Percentiles rank a stretch among this genome's conserved stretches.
Conservation (phyloP, 2,797 vertebrate species). For the Masticophis lateralis region DNA sequence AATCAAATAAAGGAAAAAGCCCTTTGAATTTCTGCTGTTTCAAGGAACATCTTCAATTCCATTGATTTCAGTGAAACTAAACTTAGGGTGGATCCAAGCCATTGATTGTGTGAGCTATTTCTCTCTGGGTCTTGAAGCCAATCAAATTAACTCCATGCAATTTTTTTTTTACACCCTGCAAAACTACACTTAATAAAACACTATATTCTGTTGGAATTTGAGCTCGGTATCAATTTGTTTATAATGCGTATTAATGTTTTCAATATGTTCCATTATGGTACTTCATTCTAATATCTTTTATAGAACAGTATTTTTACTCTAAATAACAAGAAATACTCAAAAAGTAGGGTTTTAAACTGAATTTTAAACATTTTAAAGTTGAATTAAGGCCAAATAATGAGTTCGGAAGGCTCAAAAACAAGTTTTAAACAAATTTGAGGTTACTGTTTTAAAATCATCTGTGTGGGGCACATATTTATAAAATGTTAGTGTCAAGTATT, state of each 20-base stretch:
- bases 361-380: slow-evolving; percentile 25
- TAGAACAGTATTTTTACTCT: not conserved
- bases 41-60: not conserved
- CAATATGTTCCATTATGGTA: slow-evolving; percentile 17
- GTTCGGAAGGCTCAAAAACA: not conserved
- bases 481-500: not conserved
- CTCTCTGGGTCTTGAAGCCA: not conserved
- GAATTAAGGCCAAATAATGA: slow-evolving; percentile 4
- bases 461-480: not conserved
- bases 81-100: not conserved
- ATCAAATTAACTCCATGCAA: not conserved
- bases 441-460: not conserved
- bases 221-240: not conserved
- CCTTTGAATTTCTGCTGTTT: not conserved
- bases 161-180: not conserved
- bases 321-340: slow-evolving; percentile 4
- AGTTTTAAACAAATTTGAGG: not conserved
- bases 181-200: not conserved
- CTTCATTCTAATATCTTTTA: slow-evolving; percentile 17
- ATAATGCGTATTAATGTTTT: slow-evolving; percentile 4
- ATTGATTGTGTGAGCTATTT: not conserved
- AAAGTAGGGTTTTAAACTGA: slow-evolving; percentile 31
- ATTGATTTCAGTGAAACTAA: not conserved
- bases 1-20: not conserved
- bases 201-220: not conserved